Percentiles rank a stretch among this genome's conserved stretches.
These are phyloP conservation scores for Lepidocyrtoides sp. DNA, from an alignment of 2,888 invertebrate genomes.

Conservation along the genomic window DNA sequence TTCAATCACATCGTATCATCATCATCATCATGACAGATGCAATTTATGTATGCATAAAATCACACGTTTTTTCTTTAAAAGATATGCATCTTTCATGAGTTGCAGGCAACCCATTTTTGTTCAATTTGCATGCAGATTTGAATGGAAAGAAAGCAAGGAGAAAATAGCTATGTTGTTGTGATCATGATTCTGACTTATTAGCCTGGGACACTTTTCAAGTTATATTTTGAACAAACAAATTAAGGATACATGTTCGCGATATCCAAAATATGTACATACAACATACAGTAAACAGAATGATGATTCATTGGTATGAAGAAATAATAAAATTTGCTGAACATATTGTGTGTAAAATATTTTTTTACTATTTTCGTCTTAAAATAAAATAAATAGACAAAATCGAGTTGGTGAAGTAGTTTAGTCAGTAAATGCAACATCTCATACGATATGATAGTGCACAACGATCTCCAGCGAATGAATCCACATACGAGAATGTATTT, in stretches of 20 bases:
- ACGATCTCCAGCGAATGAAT: too few relatives aligned
- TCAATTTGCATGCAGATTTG: background rate
- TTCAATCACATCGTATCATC: conserved; percentile 12
- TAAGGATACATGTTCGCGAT: background rate
- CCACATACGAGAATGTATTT: too few relatives aligned
- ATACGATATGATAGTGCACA: too few relatives aligned
- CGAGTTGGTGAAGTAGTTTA: too few relatives aligned
- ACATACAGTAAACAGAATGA: background rate
- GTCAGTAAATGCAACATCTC: too few relatives aligned
- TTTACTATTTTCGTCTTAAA: too few relatives aligned
- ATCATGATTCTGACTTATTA: background rate
- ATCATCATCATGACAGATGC: conserved; percentile 32
- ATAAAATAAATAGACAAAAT: too few relatives aligned
- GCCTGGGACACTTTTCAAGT: background rate
- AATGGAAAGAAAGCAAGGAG: conserved; percentile 3
- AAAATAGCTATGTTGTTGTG: background rate
- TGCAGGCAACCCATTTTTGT: background rate
- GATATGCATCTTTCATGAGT: conserved; percentile 15
- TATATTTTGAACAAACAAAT: background rate
- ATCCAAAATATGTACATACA: background rate
- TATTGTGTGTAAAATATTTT: too few relatives aligned
- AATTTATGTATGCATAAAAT: conserved; percentile 43
- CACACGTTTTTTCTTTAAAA: conserved; percentile 30
- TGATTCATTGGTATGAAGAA: background rate
- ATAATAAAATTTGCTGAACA: conserved; percentile 39